Conservation (phyloP, 2,888 invertebrate genomes). For the Euzophera pinguis region DNA sequence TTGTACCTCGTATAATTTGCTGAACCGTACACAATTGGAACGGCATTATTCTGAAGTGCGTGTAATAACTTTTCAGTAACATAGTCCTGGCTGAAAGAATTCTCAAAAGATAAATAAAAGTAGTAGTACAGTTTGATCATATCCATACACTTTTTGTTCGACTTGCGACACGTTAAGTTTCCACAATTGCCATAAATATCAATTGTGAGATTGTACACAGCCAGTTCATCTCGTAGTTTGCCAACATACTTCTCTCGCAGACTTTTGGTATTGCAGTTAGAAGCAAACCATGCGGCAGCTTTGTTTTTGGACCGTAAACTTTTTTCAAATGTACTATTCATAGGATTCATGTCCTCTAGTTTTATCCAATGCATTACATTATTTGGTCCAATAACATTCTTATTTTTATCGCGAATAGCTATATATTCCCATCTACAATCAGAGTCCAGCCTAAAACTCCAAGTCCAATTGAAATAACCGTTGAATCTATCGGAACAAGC, state of each 20-base stretch:
- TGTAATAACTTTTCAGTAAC: slow-evolving; percentile 57
- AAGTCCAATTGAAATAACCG: slow-evolving; percentile 49
- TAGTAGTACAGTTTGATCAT: slow-evolving; percentile 41
- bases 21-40: slow-evolving; percentile 56
- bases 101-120: slow-evolving; percentile 58
- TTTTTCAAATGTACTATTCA: slow-evolving; percentile 31
- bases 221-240: slow-evolving; percentile 30
- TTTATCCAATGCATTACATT: slow-evolving; percentile 40
- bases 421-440: slow-evolving; percentile 43
- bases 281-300: slow-evolving; percentile 55
- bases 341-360: slow-evolving; percentile 34
- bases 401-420: slow-evolving; percentile 31
- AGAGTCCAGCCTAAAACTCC: slow-evolving; percentile 48
- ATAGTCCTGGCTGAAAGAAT: slow-evolving; percentile 51
- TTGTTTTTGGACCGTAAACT: slow-evolving; percentile 37
- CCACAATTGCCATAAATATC: slow-evolving; percentile 54
- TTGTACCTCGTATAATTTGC: slow-evolving; percentile 60
- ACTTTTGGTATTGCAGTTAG: slow-evolving; percentile 39
- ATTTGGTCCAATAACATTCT: slow-evolving; percentile 38
- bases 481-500: slow-evolving; percentile 32
- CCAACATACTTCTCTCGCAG: slow-evolving; percentile 31
- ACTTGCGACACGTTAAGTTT: slow-evolving; percentile 31
- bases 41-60: slow-evolving; percentile 40
- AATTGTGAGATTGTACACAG: slow-evolving; percentile 30
- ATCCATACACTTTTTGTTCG: slow-evolving; percentile 37